Evolutionary conservation across 1,140 invertebrate species (phyloP).

Genomic region (Ceratina calcarata): DNA sequence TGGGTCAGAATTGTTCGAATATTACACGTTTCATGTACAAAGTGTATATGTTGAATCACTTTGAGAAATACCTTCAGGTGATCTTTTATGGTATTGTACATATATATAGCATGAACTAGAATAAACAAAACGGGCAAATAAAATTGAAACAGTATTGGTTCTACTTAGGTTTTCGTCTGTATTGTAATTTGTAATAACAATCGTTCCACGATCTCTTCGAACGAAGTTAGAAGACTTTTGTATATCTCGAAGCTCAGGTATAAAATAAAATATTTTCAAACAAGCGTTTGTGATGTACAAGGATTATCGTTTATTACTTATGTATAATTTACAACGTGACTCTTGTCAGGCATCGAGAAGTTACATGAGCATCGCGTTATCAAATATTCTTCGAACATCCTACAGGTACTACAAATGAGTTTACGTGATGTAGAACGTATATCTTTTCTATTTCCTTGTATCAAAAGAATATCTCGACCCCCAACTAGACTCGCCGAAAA

Average conservation of each 20-base stretch:
- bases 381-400: slow-evolving; percentile 27
- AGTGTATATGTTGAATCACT: not conserved
- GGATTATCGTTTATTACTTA: slow-evolving; percentile 59
- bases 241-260: not conserved
- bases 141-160: not conserved
- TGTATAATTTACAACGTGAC: slow-evolving; percentile 51
- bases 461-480: slow-evolving; percentile 51
- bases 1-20: slow-evolving; percentile 5
- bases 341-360: slow-evolving; percentile 36
- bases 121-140: slow-evolving; percentile 7
- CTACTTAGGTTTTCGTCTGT: not conserved
- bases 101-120: not conserved
- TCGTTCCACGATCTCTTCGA: not conserved
- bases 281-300: slow-evolving; percentile 15
- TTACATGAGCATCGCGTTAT: slow-evolving; percentile 56
- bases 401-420: slow-evolving; percentile 37
- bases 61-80: not conserved
- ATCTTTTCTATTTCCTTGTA: slow-evolving; percentile 31
- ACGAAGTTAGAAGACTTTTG: not conserved
- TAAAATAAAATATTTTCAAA: slow-evolving; percentile 28
- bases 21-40: slow-evolving; percentile 1
- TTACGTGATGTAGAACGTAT: slow-evolving; percentile 31
- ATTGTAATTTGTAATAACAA: not conserved
- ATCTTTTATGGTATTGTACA: not conserved
- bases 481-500: too few species aligned